Base-by-base conservation (phyloP, 2,797 vertebrate species). In the Premnoplex brunnescens region DNA sequence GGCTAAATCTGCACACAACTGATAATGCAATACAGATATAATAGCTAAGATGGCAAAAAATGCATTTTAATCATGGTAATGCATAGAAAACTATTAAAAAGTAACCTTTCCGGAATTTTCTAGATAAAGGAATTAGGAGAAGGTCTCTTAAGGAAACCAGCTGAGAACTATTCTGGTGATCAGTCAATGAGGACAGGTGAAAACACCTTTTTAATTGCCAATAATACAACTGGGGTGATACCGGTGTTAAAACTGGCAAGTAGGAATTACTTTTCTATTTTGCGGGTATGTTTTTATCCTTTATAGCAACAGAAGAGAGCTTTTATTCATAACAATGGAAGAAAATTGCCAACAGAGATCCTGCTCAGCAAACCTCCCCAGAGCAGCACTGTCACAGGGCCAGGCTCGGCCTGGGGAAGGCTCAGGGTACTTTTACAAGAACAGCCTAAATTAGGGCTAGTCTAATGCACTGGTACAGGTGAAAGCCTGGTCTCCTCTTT, bases 161-260 rank as follows among this genome's bases (percentile, higher is more conserved):
- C 15, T 66, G 7, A 71, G 21, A 81, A 36, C 19, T 23, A 24
- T 34, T 72, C 36, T 36, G 22, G 30, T 78, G 51, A 60, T 49
- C 32, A 32, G 49, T 43, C 37, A 56, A 27, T 8, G 8, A 59
- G 19, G 23, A 39, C 10, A 59, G 41, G 41, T 55, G 46, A 93
- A 68, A 84, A 18, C 34, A 54, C 46, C 58, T 58, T 92, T 91
- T 69, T 26, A 86, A 84, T 1, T 59, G 68, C 30, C 34, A 83
- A 14, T 66, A 54, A 51, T 41, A 78, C 12, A 58, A 24, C 0
- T 5, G 1, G 14, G 9, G 12, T 9, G 51, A 28, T 20, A 49
- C 13, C 43, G 11, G 22, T 39, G 58, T 84, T 74, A 26, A 52
- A 77, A 51, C 19, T 41, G n/a, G 2, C 26, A 73, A 78, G 43